Base-by-base conservation (phyloP, 30 jellyfish, hydroid and myxozoan genomes). In the Aurelia aurita region DNA sequence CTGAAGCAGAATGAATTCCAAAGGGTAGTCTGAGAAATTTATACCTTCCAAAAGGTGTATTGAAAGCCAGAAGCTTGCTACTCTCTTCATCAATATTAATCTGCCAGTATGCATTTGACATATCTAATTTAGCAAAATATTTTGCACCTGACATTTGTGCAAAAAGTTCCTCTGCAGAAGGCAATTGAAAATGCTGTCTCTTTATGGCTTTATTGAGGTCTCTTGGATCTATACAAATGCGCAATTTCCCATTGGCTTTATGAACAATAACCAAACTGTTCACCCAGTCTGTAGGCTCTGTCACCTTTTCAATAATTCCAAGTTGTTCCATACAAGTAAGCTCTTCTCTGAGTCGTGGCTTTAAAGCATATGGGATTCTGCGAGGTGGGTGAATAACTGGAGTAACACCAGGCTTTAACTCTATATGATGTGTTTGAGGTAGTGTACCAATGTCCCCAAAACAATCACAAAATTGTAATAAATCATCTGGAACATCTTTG, bases 241-340 rank as follows among this genome's bases (percentile, higher is more conserved):
- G 90, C 23, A 82, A 26, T n/a, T 27, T 45, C 25, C 97, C 96
- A 70, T 69, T 78, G 16, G 94, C 70, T 80, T 90, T 90, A 23
- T 85, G 1, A 7, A 57, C 96, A 0, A 80, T 44, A 18, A 86
- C 97, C 22, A 90, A 54, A 16, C 91, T 29, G 29, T 22, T 60
- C 13, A 78, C 97, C 97, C 97, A 87, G 21, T 90, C 97, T 14
- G 97, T 90, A 16, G 95, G 97, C 69, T 86, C 89, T 0, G 44
- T 49, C 15, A 90, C 96, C 54, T 58, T 84, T 18, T 49, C 55
- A 25, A 89, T 86, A 28, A 89, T 79, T 19, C 72, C 80, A 13
- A 84, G 68, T 6, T 86, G 28, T 25, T 25, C 90, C 97, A 83
- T 89, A 23, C 97, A 46, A 18, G 59, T 49, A 1, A 85, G 79